Evolutionary conservation across 2,113 vertebrate species (phyloP), one percentile per base, ranked within the genome.

Genomic region (Ranitomeya imitator): DNA sequence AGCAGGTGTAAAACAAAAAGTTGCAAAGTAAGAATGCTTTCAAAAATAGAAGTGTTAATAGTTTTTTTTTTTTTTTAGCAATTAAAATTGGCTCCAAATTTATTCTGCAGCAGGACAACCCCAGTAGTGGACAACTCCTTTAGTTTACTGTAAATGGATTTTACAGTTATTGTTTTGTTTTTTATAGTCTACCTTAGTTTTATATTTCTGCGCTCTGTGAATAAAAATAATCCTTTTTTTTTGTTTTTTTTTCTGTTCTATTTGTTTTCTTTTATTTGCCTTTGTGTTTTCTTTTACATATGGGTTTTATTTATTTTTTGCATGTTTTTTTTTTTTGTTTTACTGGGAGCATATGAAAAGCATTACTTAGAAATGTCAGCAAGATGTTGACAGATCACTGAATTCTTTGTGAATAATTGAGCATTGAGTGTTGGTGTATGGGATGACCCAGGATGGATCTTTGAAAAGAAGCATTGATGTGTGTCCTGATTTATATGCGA

Each of bases 301-400:
- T 63, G 4, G 60, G 6, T 73, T 73, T 71, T 73, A 16, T 14
- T 73, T 71, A 3, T 7, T 73, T 73, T n/a, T 69, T 83, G 14
- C 45, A 11, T 65, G 59, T 3, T 14, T 54, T 45, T 6, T 67
- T 67, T 83, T 19, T 18, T 45, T 2, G 14, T 67, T 69, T 83
- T n/a, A 67, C 59, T 51, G 21, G 45, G 60, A 79, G 52, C 74
- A 57, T 79, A 57, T 86, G 59, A 79, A 79, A 79, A 51, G 31
- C 13, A 6, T 86, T 67, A 54, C 51, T 61, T 63, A 61, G 31
- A 86, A 74, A 78, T 86, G 73, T 78, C 73, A 67, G 19, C 23
- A 86, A 14, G n/a, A 79, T 79, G 60, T 67, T 86, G 85, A 67
- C 85, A 86, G 76, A 79, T 86, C 37, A 79, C 12, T 86, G 85